phyloP scores from a whole-genome alignment of 1,140 invertebrate genomes.

The Thereuonema tuberculata region DNA sequence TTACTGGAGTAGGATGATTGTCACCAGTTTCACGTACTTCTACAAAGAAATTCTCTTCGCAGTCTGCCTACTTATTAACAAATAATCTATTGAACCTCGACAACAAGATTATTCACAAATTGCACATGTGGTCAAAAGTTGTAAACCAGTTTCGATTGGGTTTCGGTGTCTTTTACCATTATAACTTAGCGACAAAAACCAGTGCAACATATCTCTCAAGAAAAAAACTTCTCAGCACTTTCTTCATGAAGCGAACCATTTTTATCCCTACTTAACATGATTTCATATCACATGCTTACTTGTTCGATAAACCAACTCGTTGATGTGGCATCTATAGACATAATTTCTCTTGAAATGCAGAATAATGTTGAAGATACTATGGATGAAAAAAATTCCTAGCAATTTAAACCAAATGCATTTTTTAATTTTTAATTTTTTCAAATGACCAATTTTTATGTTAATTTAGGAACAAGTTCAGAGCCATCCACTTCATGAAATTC shows the following conservation, averaged over 20 bases:
- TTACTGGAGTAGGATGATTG: neutral
- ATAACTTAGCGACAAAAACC: neutral
- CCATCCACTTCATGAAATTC: neutral
- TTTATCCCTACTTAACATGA: neutral
- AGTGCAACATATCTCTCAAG: neutral
- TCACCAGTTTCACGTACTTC: neutral
- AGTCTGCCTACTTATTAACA: neutral
- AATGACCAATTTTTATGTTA: neutral
- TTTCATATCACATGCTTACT: neutral
- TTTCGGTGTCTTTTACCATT: neutral
- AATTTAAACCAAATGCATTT: too few species aligned
- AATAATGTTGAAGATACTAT: neutral
- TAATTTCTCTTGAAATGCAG: neutral
- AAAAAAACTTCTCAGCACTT: neutral
- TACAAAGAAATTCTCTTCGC: neutral
- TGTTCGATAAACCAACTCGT: neutral
- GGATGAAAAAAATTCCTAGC: neutral
- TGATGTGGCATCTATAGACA: neutral
- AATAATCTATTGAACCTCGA: neutral
- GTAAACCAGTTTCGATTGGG: neutral
- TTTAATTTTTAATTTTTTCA: neutral
- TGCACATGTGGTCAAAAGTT: neutral
- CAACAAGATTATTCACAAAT: neutral
- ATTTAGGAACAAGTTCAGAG: neutral
- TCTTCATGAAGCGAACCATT: neutral